Evolutionary conservation across 2,113 vertebrate genomes (phyloP), one percentile per base, ranked within the genome.

Genomic region (Lynx canadensis): DNA sequence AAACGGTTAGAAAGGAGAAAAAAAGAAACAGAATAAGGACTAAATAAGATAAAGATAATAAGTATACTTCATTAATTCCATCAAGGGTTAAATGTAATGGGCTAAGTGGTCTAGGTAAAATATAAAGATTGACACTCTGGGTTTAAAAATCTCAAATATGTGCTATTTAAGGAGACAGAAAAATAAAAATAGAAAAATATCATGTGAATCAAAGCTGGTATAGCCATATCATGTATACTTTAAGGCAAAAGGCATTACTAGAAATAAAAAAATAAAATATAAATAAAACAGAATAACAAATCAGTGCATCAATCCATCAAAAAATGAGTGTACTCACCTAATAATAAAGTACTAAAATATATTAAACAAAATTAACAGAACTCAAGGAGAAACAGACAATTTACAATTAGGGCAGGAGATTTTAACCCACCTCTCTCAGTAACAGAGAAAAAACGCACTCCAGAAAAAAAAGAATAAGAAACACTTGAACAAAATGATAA

Each of bases 301-400:
- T 45, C 33, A 66, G 84, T 87, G 16, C 38, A 57, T 85, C 15
- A 89, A 57, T 65, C 86, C 57, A 92, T 50, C 21, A 96, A 21
- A 96, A 85, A 97, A 23, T 69, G 41, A 85, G 23, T 76, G 7
- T 69, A 71, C 36, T 78, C 8, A 82, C 23, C 91, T 76, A 74
- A 57, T 76, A 79, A 89, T 4, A 80, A 3, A 60, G 23, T 14
- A 95, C 73, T 55, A 97, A 96, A 95, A 95, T 91, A 80, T 16
- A 55, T 21, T 48, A 66, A 83, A 9, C 50, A 96, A 97, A 95
- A 97, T 66, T 78, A 91, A 91, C 15, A 81, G 57, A 85, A 92
- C 45, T 89, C 36, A 76, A 41, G 33, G 48, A 96, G 65, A 95
- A 88, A 82, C 0, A 91, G 50, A 87, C 50, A 31, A 66, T 76